Evolutionary conservation across 2,888 invertebrate species (phyloP), one percentile per base, ranked within the genome.

Genomic region (Epinotia ramella): DNA sequence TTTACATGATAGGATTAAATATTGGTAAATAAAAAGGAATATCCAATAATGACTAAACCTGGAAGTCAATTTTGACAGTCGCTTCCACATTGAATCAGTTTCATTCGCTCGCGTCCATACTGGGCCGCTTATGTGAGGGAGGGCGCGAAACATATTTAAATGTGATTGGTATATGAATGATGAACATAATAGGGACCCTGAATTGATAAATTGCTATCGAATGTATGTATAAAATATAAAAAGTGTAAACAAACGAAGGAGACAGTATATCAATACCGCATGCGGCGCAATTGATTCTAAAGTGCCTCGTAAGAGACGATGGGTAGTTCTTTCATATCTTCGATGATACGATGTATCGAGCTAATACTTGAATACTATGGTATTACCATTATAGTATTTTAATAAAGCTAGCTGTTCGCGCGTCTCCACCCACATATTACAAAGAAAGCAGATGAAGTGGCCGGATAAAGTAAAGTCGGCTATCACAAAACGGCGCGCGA

Each of bases 211-310:
- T 28, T 2, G 24, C 24, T 28, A 28, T n/a, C 7, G 4, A n/a
- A 67, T 57, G 20, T 20, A n/a, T n/a, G n/a, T n/a, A n/a, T 64
- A 56, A 11, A 18, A 49, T 44, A 20, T 66, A 28, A 53, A n/a
- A 28, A 53, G n/a, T 33, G 11, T 53, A 33, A 56, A 56, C 28
- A 12, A 53, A 56, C 6, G 57, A 33, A 56, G 18, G n/a, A n/a
- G 1, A 20, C 56, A 56, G 49, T 57, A 73, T 66, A 20, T 20
- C 67, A 60, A 49, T 11, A 20, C 64, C 69, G n/a, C 69, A 69
- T 64, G 74, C 59, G 40, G 69, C 46, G 63, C 57, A 69, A 64
- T 74, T n/a, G 46, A n/a, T 64, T 74, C 69, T 69, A 63, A 74
- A 74, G 13, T 64, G 11, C 16, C 24, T 63, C 46, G n/a, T 12